phyloP scores from a whole-genome alignment of 2,888 invertebrate genomes.

The Eupeodes luniger region DNA sequence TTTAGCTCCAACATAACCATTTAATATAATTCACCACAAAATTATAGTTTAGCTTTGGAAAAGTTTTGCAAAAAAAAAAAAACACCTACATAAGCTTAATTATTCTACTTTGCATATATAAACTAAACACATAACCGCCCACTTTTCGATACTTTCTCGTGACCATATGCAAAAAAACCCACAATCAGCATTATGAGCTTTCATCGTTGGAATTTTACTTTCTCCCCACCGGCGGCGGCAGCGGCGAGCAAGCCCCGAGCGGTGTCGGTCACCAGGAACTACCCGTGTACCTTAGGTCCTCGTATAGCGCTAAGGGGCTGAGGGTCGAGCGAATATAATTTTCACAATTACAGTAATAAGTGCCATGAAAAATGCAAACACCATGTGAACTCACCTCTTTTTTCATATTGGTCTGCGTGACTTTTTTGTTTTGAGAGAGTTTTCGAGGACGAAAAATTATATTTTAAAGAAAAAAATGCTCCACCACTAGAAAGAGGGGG shows the following conservation, averaged over 20 bases:
- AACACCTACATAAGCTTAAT: conserved; percentile 9
- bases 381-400: conserved; percentile 5
- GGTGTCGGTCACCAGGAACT: too few species aligned
- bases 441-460: not conserved
- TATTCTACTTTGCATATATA: not conserved
- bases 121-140: conserved; percentile 13
- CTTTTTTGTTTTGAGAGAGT: not conserved
- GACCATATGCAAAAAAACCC: conserved; percentile 58
- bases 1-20: not conserved
- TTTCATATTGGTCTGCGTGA: conserved; percentile 30
- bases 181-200: conserved; percentile 46
- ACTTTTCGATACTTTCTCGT: conserved; percentile 30
- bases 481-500: too few species aligned
- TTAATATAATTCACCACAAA: conserved; percentile 23
- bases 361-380: conserved; percentile 63
- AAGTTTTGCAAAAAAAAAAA: conserved; percentile 10
- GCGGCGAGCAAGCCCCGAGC: too few species aligned
- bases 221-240: too few species aligned
- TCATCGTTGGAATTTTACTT: not conserved
- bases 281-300: too few species aligned
- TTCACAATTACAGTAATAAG: conserved; percentile 68
- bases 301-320: too few species aligned
- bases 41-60: conserved; percentile 8
- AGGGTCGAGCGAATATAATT: conserved; percentile 40
- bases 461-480: too few species aligned